phyloP scores from a whole-genome alignment of 2,888 invertebrate species.

The Disparrhopalites patrizii region DNA sequence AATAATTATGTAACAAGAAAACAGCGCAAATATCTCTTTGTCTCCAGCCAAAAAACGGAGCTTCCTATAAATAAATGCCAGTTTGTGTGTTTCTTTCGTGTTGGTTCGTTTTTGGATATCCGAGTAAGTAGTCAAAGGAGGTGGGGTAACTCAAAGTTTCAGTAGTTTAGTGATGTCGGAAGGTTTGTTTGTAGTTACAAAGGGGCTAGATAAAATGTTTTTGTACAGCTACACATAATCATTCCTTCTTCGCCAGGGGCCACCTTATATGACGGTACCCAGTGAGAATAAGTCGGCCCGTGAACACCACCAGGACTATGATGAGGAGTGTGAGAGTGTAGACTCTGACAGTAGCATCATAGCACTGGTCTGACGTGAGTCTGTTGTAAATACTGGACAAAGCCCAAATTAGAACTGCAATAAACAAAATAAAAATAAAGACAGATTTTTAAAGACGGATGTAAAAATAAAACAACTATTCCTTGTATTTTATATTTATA shows the following conservation, averaged over 20 bases:
- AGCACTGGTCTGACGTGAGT: not conserved
- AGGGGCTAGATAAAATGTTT: too few relatives aligned
- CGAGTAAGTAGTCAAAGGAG: too few relatives aligned
- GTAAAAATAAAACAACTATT: too few relatives aligned
- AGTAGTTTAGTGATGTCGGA: not conserved
- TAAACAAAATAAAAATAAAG: slow-evolving; percentile 3
- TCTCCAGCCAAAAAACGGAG: too few relatives aligned
- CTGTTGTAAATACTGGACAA: slow-evolving; percentile 11
- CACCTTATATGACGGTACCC: slow-evolving; percentile 20
- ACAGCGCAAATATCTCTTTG: too few relatives aligned
- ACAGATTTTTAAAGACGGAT: too few relatives aligned
- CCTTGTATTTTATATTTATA: too few relatives aligned
- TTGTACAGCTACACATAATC: not conserved
- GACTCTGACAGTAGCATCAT: slow-evolving; percentile 16
- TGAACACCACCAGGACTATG: not conserved
- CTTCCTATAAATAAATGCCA: too few relatives aligned
- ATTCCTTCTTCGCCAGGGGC: slow-evolving; percentile 20
- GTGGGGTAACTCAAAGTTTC: too few relatives aligned
- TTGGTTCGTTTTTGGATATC: too few relatives aligned
- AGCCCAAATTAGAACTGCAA: slow-evolving; percentile 22
- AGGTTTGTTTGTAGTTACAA: not conserved
- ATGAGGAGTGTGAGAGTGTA: slow-evolving; percentile 16
- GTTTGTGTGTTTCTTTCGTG: too few relatives aligned
- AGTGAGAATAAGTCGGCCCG: not conserved
- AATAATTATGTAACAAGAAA: too few relatives aligned